Base-by-base conservation (phyloP, 2,888 invertebrate species). In the Neuroscelio doddi region DNA sequence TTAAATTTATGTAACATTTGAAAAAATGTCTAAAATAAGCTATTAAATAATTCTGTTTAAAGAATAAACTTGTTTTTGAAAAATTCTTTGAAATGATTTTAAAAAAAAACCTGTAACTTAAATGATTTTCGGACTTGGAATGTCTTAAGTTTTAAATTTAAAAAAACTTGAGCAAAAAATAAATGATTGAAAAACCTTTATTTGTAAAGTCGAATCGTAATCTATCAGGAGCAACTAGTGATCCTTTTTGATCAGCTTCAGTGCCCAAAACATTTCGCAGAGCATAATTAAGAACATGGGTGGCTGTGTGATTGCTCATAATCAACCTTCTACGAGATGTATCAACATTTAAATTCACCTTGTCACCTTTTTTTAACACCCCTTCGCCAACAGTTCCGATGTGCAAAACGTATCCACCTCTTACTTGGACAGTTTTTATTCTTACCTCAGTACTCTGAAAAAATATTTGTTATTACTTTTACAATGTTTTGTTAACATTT, bases 281-380 rank as follows among this genome's bases (percentile, higher is more conserved):
- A 15, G 95, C 96, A 86, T 93, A 97, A 87, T 99, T 99, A 9
- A 99, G 87, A 34, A 97, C 91, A 85, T 99, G 99, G 0, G 99
- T 99, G 15, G 97, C 98, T 34, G 98, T 94, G 86, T 99, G 97
- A 86, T 99, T 99, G 83, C 94, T 97, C 99, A 99, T 99, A n/a
- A 98, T 89, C 24, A 94, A 87, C 76, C 93, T 89, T 75, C 99
- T 88, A 52, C 98, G 90, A 56, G 90, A 90, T 55, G 90, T 90
- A 84, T 98, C 98, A 59, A 98, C 89, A 70, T 92, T 90, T 38
- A 97, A 87, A 56, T 88, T 87, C 34, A 99, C 87, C 77, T 89
- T 89, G 85, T 99, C 98, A 0, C 97, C 98, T 59, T 95, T 91
- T 74, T 88, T 89, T 9, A 99, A 85, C 0, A 86, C 88, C 15